Evolutionary conservation across 2,888 invertebrate species (phyloP).

Genomic region (Lochmaea capreae): DNA sequence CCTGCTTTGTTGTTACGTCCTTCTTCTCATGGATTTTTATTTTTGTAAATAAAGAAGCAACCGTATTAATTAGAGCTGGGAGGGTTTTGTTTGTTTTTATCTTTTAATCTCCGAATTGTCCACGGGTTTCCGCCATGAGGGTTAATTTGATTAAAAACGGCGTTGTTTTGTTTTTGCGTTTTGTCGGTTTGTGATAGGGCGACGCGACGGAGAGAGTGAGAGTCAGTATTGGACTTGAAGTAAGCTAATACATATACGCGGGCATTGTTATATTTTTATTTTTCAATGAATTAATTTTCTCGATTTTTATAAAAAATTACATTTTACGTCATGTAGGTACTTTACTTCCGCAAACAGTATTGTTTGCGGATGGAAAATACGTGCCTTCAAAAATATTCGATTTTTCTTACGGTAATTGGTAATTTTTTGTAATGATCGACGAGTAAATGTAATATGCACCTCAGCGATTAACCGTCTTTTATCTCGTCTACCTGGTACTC

Average conservation of each 20-base stretch:
- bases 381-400: no score
- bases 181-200: conserved; percentile 24
- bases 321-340: no score
- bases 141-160: conserved; percentile 43
- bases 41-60: conserved; percentile 39
- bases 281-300: no score
- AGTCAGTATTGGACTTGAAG: conserved; percentile 3
- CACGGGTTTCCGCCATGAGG: conserved; percentile 42
- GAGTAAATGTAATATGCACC: no score
- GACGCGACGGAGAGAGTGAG: background rate
- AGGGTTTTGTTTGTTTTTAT: conserved; percentile 43
- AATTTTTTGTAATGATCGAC: no score
- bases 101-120: conserved; percentile 44
- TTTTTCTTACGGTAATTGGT: no score
- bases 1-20: conserved; percentile 28
- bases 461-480: no score
- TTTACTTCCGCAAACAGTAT: no score
- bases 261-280: background rate
- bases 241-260: background rate
- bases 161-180: conserved; percentile 32
- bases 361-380: no score
- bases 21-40: conserved; percentile 25
- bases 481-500: no score
- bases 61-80: conserved; percentile 42
- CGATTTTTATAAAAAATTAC: no score